Evolutionary conservation across 2,888 invertebrate species (phyloP), one percentile per base, ranked within the genome.

Genomic region (Mythimna pallens): DNA sequence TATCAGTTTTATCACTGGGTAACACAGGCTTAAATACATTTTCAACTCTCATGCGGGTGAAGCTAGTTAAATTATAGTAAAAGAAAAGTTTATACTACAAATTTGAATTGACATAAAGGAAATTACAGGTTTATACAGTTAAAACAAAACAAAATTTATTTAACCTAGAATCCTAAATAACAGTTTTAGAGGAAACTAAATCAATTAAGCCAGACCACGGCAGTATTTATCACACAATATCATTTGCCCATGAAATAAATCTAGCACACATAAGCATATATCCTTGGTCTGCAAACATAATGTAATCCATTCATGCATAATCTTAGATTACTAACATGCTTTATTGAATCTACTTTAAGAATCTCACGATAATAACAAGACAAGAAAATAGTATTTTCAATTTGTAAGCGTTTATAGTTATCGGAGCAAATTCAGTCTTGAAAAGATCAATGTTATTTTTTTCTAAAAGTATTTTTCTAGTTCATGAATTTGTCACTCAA

Each of bases 231-330:
- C 54, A 57, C 34, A 71, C 61, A 80, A 76, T 71, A 76, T 73
- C 22, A 65, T 54, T 65, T 30, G 57, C 69, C 67, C 30, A 68
- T 71, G 73, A 73, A 78, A 65, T 65, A 69, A 68, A 75, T 70
- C 59, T 77, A 72, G 65, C 54, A 59, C 80, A 80, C 67, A 76
- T 47, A 73, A 62, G 54, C 74, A 78, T 73, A 73, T 36, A 74
- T 73, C 82, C 80, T 80, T 78, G 82, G 57, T 81, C 70, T 61
- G 78, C 67, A 59, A 81, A 80, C 78, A 65, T 78, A 81, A 80
- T 81, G 67, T 70, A 80, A 80, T 81, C 30, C 78, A 70, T 81
- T 70, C 78, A 70, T 81, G 74, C 61, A 80, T 81, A 68, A 81
- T 78, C 82, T 81, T 47, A 67, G 69, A 81, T 73, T 74, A 68